These are phyloP conservation scores for Candoia aspera DNA, from an alignment of 2,113 vertebrate species.

Conservation along the genomic window DNA sequence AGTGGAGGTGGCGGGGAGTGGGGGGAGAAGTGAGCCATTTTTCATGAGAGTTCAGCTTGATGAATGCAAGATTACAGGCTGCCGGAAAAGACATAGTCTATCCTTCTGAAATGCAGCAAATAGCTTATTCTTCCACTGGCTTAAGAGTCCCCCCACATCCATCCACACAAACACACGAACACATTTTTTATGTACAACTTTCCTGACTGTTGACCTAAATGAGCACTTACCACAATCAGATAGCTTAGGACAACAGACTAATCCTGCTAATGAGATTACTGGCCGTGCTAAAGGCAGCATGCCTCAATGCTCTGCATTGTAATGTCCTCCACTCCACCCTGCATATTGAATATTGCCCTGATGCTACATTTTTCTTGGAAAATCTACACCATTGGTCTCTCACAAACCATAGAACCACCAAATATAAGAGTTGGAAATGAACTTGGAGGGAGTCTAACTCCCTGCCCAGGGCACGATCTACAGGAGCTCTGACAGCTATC, in stretches of 20 bases:
- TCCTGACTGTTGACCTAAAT: constrained; percentile 73
- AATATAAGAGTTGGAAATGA: background rate
- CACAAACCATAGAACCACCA: background rate
- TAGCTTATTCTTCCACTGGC: constrained; percentile 57
- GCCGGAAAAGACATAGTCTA: constrained; percentile 52
- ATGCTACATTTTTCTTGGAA: background rate
- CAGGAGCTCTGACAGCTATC: background rate
- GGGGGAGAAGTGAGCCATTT: constrained; percentile 52
- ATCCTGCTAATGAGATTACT: constrained; percentile 78
- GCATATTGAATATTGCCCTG: background rate
- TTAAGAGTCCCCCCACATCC: background rate
- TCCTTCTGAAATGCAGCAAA: constrained; percentile 57
- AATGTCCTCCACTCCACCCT: constrained; percentile 15
- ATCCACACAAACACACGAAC: too few relatives aligned
- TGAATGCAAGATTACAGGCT: constrained; percentile 50
- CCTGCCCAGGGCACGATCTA: background rate
- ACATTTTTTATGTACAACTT: constrained; percentile 64
- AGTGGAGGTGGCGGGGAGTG: background rate
- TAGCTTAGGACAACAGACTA: constrained; percentile 73
- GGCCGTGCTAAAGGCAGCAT: constrained; percentile 58
- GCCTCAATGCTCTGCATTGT: constrained; percentile 49
- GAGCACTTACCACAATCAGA: constrained; percentile 74
- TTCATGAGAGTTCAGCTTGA: constrained; percentile 61
- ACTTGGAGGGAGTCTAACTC: background rate
- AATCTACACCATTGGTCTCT: background rate